Evolutionary conservation across 2,888 invertebrate genomes (phyloP).

Genomic region (Rhimphoctona megacephalus): DNA sequence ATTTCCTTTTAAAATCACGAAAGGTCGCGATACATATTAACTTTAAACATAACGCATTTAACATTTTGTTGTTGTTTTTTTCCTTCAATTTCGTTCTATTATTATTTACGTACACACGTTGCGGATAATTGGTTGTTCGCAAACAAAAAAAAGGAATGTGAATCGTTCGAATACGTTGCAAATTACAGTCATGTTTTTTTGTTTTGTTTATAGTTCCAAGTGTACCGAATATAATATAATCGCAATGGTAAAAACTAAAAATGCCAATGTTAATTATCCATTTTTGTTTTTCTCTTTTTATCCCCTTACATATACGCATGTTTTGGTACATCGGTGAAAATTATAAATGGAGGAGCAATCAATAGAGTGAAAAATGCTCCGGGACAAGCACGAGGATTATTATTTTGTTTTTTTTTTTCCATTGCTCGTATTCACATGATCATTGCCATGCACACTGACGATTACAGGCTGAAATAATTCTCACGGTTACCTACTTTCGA

Average conservation of each 20-base stretch:
- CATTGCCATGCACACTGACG: constrained; percentile 7
- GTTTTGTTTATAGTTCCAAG: constrained; percentile 1
- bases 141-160: constrained; percentile 60
- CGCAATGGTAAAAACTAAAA: constrained; percentile 22
- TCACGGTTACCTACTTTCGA: constrained; percentile 3
- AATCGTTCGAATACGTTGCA: constrained; percentile 51
- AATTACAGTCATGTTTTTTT: constrained; percentile 25
- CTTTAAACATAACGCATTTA: constrained; percentile 12
- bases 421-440: neutral
- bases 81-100: neutral
- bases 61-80: constrained; percentile 5
- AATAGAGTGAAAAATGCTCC: neutral
- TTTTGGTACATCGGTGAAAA: neutral
- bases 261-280: neutral
- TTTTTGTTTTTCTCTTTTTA: neutral
- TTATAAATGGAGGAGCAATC: neutral
- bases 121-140: constrained; percentile 42
- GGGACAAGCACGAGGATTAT: neutral
- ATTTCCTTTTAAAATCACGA: constrained; percentile 40
- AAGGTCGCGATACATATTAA: constrained; percentile 48
- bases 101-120: constrained; percentile 34
- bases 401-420: neutral
- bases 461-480: neutral
- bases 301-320: neutral
- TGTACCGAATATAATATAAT: constrained; percentile 28